phyloP scores from a whole-genome alignment of 2,113 vertebrate species.

The Cynocephalus volans region DNA sequence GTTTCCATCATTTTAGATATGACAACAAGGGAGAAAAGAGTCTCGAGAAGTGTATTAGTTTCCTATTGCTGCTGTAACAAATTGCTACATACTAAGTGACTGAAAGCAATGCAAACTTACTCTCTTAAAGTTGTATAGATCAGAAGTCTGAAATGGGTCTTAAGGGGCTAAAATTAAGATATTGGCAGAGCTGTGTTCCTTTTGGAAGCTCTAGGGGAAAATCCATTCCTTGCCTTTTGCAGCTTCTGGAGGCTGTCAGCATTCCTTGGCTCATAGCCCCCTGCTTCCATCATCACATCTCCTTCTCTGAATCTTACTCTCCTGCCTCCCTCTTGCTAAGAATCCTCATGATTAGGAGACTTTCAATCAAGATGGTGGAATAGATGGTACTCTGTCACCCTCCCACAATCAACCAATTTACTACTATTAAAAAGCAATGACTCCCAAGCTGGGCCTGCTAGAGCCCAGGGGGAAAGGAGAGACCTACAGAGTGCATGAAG shows the following conservation, averaged over 20 bases:
- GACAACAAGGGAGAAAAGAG: not conserved
- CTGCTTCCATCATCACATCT: not conserved
- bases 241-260: not conserved
- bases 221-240: not conserved
- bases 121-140: not conserved
- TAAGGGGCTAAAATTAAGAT: not conserved
- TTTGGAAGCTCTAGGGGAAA: not conserved
- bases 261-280: not conserved
- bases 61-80: not conserved
- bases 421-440: no score
- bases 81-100: not conserved
- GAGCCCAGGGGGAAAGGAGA: no score
- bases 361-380: no score
- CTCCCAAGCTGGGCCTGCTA: no score
- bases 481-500: no score
- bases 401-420: no score
- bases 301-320: not conserved
- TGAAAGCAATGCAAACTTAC: conserved; percentile 2
- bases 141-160: conserved; percentile 10
- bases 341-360: not conserved
- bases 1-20: not conserved
- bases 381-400: no score
- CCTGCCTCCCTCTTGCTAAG: not conserved
- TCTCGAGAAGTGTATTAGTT: not conserved
- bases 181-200: not conserved